phyloP scores from a whole-genome alignment of 2,797 vertebrate species.

The Hafferia zeledoni region DNA sequence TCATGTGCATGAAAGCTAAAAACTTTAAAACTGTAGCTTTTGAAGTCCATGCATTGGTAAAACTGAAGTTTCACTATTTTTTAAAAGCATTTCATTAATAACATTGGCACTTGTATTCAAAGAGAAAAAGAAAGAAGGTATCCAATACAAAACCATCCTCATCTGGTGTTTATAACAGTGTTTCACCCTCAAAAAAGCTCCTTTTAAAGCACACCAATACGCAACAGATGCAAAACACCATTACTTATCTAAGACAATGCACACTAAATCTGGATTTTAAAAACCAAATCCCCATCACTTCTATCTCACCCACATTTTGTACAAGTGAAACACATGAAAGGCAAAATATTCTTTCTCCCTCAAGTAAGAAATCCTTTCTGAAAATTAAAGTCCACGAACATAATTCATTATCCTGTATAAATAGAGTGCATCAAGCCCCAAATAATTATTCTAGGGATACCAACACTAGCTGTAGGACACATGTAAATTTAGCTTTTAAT shows the following conservation, averaged over 20 bases:
- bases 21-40: background rate
- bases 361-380: background rate
- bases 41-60: background rate
- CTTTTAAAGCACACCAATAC: background rate
- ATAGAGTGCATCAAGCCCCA: background rate
- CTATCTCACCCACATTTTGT: background rate
- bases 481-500: constrained; percentile 39
- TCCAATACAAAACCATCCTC: background rate
- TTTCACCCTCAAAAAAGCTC: background rate
- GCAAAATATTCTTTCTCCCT: background rate
- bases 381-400: background rate
- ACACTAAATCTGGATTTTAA: background rate
- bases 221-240: background rate
- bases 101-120: background rate
- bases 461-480: background rate
- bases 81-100: background rate
- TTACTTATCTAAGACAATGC: background rate
- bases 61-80: background rate
- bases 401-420: background rate
- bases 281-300: background rate
- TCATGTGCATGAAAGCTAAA: background rate
- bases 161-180: background rate
- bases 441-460: background rate
- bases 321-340: background rate
- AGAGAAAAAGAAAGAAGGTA: background rate